phyloP scores from a whole-genome alignment of 2,888 invertebrate species.

The Syrista parreyssii region DNA sequence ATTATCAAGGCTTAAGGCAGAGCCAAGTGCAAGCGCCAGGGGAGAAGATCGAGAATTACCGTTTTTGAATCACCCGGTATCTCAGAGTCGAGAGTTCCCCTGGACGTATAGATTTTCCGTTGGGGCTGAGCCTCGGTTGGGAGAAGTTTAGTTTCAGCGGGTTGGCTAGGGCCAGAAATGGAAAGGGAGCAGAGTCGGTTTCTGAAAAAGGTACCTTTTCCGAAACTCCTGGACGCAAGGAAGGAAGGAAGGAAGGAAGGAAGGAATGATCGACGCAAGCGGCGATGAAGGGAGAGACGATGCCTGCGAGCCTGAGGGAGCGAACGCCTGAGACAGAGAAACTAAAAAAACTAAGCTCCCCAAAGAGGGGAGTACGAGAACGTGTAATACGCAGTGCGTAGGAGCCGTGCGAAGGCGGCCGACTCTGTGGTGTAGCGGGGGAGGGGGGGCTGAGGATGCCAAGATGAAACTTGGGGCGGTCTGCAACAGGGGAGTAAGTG shows the following conservation, averaged over 20 bases:
- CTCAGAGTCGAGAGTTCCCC: slow-evolving; percentile 26
- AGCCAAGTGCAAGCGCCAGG: background rate
- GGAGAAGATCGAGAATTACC: slow-evolving; percentile 11
- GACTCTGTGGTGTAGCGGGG: background rate
- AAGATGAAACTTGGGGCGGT: background rate
- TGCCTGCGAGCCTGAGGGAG: slow-evolving; percentile 23
- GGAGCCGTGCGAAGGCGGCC: background rate
- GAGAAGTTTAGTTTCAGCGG: slow-evolving; percentile 37
- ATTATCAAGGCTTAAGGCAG: background rate
- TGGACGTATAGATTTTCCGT: slow-evolving; percentile 55
- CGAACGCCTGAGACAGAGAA: slow-evolving; percentile 24
- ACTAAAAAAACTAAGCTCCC: background rate
- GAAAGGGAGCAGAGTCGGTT: background rate
- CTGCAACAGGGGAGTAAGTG: background rate
- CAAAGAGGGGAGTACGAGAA: background rate
- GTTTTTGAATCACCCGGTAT: slow-evolving; percentile 42
- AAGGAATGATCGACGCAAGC: background rate
- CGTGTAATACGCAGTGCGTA: slow-evolving; percentile 21
- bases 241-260: slow-evolving; percentile 3
- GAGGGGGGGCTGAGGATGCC: background rate
- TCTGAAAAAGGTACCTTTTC: slow-evolving; percentile 8
- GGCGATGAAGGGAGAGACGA: background rate
- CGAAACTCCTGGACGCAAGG: background rate
- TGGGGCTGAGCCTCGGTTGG: slow-evolving; percentile 45
- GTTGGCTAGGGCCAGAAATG: background rate